Base-by-base conservation (phyloP, 2,113 vertebrate species). In the Xiphophorus hellerii region DNA sequence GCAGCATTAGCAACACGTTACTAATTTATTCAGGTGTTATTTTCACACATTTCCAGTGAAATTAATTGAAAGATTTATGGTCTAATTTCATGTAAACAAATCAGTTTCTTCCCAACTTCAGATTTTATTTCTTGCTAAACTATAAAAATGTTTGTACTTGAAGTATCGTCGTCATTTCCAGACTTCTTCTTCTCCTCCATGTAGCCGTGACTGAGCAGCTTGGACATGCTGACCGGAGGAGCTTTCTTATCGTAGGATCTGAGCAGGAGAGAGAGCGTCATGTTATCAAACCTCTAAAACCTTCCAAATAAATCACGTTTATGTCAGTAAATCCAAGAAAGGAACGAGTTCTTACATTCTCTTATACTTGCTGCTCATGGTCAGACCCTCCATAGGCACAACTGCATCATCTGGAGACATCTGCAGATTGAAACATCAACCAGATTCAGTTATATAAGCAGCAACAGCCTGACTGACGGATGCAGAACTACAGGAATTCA, bases 171-270 rank as follows among this genome's bases (percentile, higher is more conserved):
- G 1, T 93, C 93, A 29, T 91, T 89, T n/a, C 87, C 64, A 58
- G 92, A 88, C 82, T 92, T 93, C 71, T 90, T 91, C 39, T 94
- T 87, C 0, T 89, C 87, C 87, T 93, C 92, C 11, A 93, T 74
- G 25, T 95, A 95, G 27, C 94, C 94, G 22, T 94, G 94, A 87
- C 94, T 94, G 86, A 95, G 88, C 88, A 95, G 92, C 84, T 92
- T 94, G 82, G 93, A 87, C 94, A 95, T 95, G 92, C 90, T 93
- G 80, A 94, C 93, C 0, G 92, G 93, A 4, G 73, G 28, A 29
- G 83, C 73, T 82, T 93, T 93, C 91, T 94, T 95, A 31, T 92
- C 92, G 15, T 92, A 83, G 74, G 77, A 94, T 82, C 94, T 95
- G 83, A 3, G 6, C 44, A 62, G 60, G 61, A 0, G n/a, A 51